A percentile compares a stretch with the other conserved stretches of the same genome.
phyloP scores from a whole-genome alignment of 2,113 vertebrate genomes.

The Odontesthes bonariensis region DNA sequence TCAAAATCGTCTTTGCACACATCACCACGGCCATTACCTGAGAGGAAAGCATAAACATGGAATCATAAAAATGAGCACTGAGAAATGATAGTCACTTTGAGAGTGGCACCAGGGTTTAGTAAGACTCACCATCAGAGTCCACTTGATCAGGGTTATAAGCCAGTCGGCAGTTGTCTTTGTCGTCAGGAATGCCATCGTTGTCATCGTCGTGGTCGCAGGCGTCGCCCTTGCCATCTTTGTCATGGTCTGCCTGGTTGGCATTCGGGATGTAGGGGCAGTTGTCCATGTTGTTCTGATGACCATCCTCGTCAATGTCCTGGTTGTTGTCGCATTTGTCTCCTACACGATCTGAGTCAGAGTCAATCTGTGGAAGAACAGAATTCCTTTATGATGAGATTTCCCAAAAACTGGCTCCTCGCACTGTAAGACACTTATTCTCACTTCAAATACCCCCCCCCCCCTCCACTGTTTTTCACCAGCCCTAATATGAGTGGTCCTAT shows the following conservation, averaged over 20 bases:
- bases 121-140: conserved; percentile 92
- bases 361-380: conserved; percentile 83
- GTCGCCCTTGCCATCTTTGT: conserved; percentile 98
- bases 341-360: conserved; percentile 95
- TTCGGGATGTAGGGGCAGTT: conserved; percentile 99
- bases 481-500: conserved; percentile 41
- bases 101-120: not conserved
- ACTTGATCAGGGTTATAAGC: conserved; percentile 93
- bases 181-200: conserved; percentile 97
- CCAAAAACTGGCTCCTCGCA: conserved; percentile 16
- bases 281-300: conserved; percentile 99
- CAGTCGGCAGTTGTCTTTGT: conserved; percentile 95
- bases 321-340: conserved; percentile 97
- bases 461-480: conserved; percentile 35
- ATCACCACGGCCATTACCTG: conserved; percentile 96
- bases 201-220: conserved; percentile 99
- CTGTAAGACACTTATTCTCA: conserved; percentile 38
- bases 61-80: not conserved
- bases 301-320: conserved; percentile 98
- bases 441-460: conserved; percentile 30
- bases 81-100: not conserved
- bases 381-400: conserved; percentile 60
- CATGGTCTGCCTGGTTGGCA: conserved; percentile 97
- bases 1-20: conserved; percentile 97
- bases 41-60: not conserved